Evolutionary conservation across 2,888 invertebrate genomes (phyloP).

Genomic region (Tachina grossa): DNA sequence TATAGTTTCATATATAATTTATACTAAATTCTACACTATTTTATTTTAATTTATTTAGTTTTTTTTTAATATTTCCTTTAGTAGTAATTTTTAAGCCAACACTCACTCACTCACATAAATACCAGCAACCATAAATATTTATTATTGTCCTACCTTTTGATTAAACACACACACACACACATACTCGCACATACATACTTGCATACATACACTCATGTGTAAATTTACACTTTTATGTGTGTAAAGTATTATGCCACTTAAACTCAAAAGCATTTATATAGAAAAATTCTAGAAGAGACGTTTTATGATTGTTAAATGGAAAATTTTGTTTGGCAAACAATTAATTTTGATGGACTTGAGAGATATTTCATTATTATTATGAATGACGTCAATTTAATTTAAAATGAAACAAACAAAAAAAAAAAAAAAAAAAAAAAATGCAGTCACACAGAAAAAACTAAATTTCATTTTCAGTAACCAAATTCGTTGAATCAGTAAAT

Average conservation of each 20-base stretch:
- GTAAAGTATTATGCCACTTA: constrained; percentile 13
- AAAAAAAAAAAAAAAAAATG: constrained; percentile 47
- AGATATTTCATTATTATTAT: constrained; percentile 66
- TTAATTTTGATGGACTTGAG: constrained; percentile 71
- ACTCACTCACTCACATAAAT: too few relatives aligned
- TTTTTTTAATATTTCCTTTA: constrained; percentile 1
- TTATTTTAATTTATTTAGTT: constrained; percentile 12
- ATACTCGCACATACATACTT: background rate
- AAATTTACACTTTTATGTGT: background rate
- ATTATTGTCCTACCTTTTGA: constrained; percentile 55
- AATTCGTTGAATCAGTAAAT: too few relatives aligned
- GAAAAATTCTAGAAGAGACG: constrained; percentile 53
- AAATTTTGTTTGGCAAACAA: constrained; percentile 69
- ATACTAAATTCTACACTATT: constrained; percentile 39
- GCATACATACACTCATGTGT: background rate
- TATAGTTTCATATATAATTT: constrained; percentile 40
- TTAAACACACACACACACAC: background rate
- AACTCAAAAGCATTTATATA: constrained; percentile 6
- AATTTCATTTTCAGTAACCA: too few relatives aligned
- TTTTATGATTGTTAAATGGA: constrained; percentile 62
- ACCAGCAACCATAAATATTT: constrained; percentile 16
- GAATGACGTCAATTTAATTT: constrained; percentile 70
- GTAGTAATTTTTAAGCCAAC: constrained; percentile 12
- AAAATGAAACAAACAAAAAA: constrained; percentile 54
- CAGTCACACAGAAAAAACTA: too few relatives aligned